These are phyloP conservation scores for Linepithema humile DNA, from an alignment of 1,140 invertebrate species.

Conservation along the genomic window DNA sequence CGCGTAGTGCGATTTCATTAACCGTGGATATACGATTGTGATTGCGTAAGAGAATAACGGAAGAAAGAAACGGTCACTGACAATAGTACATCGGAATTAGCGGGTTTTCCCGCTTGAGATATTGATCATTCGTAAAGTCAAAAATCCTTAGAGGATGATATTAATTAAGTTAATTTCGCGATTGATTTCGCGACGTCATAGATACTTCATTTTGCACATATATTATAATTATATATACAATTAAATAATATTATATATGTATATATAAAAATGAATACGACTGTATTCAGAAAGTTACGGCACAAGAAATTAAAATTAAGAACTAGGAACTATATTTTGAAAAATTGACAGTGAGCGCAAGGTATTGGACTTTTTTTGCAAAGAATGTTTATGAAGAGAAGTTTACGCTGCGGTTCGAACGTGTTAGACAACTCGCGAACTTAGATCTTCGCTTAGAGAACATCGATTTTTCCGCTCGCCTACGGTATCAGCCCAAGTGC, in stretches of 20 bases:
- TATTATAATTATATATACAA: background rate
- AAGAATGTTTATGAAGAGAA: background rate
- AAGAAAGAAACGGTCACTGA: background rate
- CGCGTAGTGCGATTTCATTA: background rate
- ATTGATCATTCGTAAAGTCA: background rate
- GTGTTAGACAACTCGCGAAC: background rate
- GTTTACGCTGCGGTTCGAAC: background rate
- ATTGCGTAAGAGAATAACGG: background rate
- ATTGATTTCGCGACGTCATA: too few relatives aligned
- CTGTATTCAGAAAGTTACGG: background rate
- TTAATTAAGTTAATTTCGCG: too few relatives aligned
- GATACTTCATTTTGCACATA: too few relatives aligned
- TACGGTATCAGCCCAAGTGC: slow-evolving; percentile 19
- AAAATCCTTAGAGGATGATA: background rate
- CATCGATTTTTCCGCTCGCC: slow-evolving; percentile 39
- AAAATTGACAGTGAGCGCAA: background rate
- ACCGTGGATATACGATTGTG: background rate
- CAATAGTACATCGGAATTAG: slow-evolving; percentile 2
- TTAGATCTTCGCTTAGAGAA: slow-evolving; percentile 20
- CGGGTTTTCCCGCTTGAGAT: background rate
- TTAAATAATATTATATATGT: background rate
- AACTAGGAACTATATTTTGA: background rate
- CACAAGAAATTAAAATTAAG: background rate
- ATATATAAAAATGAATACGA: background rate
- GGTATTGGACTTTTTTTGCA: background rate